These are phyloP conservation scores for Anguilla anguilla DNA, from an alignment of 2,797 vertebrate genomes.

Conservation along the genomic window DNA sequence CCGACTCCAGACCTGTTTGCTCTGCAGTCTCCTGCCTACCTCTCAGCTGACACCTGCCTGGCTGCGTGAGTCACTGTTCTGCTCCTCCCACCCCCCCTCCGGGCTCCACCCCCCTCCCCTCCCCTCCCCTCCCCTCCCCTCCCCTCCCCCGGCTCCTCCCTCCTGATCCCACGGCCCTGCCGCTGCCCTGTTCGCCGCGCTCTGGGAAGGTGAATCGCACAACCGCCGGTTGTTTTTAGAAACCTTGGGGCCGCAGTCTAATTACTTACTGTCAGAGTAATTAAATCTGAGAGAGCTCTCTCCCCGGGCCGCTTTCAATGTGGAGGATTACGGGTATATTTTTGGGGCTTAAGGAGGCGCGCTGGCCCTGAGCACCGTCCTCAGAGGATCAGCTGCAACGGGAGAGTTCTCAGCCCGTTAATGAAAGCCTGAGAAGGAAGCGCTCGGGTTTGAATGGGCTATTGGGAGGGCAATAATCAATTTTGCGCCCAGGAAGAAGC, in stretches of 20 bases:
- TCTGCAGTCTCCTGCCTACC: not conserved
- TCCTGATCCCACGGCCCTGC: not conserved
- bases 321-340: conserved; percentile 11
- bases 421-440: conserved; percentile 45
- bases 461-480: conserved; percentile 37
- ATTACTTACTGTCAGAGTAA: conserved; percentile 33
- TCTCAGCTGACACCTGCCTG: conserved; percentile 5
- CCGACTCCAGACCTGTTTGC: not conserved
- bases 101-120: not conserved
- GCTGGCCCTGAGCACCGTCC: not conserved
- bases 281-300: conserved; percentile 33
- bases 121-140: not conserved
- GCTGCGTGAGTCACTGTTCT: not conserved
- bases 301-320: conserved; percentile 23
- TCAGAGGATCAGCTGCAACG: conserved; percentile 30
- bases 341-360: not conserved
- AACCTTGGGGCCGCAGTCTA: conserved; percentile 11
- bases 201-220: conserved; percentile 8
- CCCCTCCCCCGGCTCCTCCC: not conserved
- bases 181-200: conserved; percentile 7
- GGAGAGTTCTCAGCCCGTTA: conserved; percentile 40
- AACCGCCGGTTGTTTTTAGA: conserved; percentile 30
- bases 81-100: not conserved
- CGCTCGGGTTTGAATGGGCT: conserved; percentile 29
- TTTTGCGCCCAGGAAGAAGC: conserved; percentile 17